Conservation (phyloP, 2,888 invertebrate genomes). For the Polyploca ridens region DNA sequence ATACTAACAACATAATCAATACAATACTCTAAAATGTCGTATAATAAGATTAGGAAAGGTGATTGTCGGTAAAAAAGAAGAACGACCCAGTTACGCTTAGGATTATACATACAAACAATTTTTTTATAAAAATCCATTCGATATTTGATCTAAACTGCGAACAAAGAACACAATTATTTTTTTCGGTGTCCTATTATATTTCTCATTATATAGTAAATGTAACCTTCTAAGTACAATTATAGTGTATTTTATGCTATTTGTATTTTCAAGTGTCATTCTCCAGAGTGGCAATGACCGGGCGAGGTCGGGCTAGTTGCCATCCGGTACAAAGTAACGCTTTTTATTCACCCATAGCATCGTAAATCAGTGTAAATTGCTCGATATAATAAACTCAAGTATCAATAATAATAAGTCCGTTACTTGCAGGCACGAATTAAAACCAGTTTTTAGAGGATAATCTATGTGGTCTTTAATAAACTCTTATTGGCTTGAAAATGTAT, state of each 20-base stretch:
- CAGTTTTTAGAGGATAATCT: background rate
- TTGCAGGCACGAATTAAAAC: background rate
- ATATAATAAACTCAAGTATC: conserved; percentile 15
- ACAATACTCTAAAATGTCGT: no score
- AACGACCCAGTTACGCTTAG: no score
- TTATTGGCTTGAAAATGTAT: background rate
- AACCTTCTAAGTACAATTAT: no score
- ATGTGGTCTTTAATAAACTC: background rate
- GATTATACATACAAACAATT: no score
- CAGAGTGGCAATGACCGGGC: conserved; percentile 66
- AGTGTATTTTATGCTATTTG: conserved; percentile 27
- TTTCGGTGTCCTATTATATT: no score
- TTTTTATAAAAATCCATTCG: no score
- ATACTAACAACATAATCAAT: no score
- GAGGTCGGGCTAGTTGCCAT: conserved; percentile 59
- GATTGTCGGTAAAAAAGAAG: no score
- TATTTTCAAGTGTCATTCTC: conserved; percentile 61
- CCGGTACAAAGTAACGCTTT: conserved; percentile 58
- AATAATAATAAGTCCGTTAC: conserved; percentile 11
- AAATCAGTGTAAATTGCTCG: conserved; percentile 26
- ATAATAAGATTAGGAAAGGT: no score
- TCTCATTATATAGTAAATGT: no score
- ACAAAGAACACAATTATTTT: no score
- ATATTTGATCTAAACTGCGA: no score
- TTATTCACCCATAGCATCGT: conserved; percentile 36